Conservation (phyloP, 2,888 invertebrate genomes). For the Himalopsyche anomala region DNA sequence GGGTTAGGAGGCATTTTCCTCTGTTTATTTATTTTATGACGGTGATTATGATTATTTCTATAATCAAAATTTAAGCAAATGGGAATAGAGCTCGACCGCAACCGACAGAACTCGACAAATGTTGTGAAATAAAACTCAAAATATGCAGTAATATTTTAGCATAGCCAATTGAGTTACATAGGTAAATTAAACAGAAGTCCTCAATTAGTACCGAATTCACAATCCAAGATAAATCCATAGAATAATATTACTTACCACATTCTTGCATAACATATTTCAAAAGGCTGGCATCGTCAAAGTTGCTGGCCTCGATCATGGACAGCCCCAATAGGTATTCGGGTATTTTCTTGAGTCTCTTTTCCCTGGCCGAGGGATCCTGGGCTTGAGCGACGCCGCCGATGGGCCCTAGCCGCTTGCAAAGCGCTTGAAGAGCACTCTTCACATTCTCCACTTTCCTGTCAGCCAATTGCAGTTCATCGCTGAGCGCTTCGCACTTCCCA, state of each 20-base stretch:
- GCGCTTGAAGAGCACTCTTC: conserved; percentile 81
- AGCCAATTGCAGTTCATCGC: conserved; percentile 88
- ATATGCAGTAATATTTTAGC: too few species aligned
- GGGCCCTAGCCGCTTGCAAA: conserved; percentile 79
- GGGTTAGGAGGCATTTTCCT: too few species aligned
- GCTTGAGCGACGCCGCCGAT: conserved; percentile 72
- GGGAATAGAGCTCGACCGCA: too few species aligned
- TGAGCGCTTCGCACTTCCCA: conserved; percentile 89
- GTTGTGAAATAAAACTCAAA: too few species aligned
- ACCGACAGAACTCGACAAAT: too few species aligned
- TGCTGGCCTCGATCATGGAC: conserved; percentile 83
- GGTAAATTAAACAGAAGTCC: too few species aligned
- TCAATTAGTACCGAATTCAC: too few species aligned
- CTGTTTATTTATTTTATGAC: too few species aligned
- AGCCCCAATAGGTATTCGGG: conserved; percentile 89
- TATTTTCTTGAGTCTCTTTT: conserved; percentile 89
- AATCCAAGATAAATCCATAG: too few species aligned
- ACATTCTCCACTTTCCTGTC: conserved; percentile 90
- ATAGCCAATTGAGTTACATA: too few species aligned
- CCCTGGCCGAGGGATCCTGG: conserved; percentile 81
- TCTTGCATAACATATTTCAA: conserved; percentile 78
- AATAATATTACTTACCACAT: conserved; percentile 73
- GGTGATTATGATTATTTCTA: too few species aligned
- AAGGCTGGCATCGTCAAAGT: conserved; percentile 78
- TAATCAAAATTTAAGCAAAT: too few species aligned